Evolutionary conservation across 1,140 invertebrate species (phyloP), one percentile per base, ranked within the genome.

Genomic region (Palaemon carinicauda): DNA sequence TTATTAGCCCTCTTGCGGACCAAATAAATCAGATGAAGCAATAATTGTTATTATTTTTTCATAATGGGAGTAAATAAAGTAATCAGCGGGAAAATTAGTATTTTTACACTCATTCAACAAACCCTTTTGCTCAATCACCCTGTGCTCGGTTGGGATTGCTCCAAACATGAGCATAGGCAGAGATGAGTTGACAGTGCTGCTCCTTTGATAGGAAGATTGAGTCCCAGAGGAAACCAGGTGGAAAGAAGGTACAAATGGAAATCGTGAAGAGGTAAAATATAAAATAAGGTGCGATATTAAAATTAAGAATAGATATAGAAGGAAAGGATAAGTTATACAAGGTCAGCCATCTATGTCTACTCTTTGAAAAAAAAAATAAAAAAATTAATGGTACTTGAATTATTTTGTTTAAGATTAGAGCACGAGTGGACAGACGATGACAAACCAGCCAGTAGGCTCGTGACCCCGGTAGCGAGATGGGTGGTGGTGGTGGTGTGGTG

Each of bases 11-110:
- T 74, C 41, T 77, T 54, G 81, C 60, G 80, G 87, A 84, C 88
- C 87, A 83, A 82, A 82, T 74, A 83, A 85, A 81, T 92, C 74
- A 69, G 79, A 80, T 52, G 54, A 74, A 87, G 85, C 85, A 80
- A 83, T 74, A 78, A 86, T 77, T 79, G 83, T 80, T 86, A 31
- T 86, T 86, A 80, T 86, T 80, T 73, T 82, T 79, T 80, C 77
- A 80, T 56, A 41, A 86, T 31, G 54, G 65, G 65, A 82, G 53
- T 82, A 52, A 86, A 74, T 86, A 86, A 79, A 80, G 50, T 24
- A 33, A 86, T 74, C 29, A 69, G 27, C 65, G 69, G 82, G 83
- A 78, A 80, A 80, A 53, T 80, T 85, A 84, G 51, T 79, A 85
- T 85, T 85, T 85, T 75, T 75, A 41, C 60, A 65, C 74, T 79